These are phyloP conservation scores for Dinocampus coccinellae DNA, from an alignment of 2,888 invertebrate species.

Conservation along the genomic window DNA sequence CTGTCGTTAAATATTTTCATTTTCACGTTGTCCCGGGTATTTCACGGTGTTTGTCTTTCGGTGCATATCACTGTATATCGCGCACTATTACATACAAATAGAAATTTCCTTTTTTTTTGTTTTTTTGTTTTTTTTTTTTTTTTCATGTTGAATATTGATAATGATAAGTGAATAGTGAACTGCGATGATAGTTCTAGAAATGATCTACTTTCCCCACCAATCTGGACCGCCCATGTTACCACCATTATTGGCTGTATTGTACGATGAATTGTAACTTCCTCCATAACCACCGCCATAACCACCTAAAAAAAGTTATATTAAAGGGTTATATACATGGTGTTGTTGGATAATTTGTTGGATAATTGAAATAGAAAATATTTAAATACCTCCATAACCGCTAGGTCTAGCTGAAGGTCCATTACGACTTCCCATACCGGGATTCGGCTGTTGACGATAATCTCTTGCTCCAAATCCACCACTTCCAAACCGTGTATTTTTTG, in stretches of 20 bases:
- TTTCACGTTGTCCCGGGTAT: conserved; percentile 16
- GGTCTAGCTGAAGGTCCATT: conserved; percentile 62
- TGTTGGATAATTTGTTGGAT: background rate
- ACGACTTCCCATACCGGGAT: conserved; percentile 62
- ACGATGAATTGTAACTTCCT: conserved; percentile 61
- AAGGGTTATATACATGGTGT: background rate
- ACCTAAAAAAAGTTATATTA: background rate
- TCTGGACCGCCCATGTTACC: conserved; percentile 61
- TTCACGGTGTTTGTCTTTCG: conserved; percentile 32
- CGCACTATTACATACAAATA: conserved; percentile 64
- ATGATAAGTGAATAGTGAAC: conserved; percentile 57
- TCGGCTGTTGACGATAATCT: conserved; percentile 77
- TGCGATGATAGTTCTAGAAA: conserved; percentile 52
- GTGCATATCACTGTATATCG: conserved; percentile 47
- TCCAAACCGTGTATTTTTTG: conserved; percentile 72
- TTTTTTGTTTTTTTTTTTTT: too few relatives aligned
- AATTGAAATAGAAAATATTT: background rate
- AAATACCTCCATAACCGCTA: conserved; percentile 66
- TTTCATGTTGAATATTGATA: conserved; percentile 63
- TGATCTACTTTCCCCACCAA: conserved; percentile 66
- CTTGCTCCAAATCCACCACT: conserved; percentile 76
- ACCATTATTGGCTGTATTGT: conserved; percentile 62
- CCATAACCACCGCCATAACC: conserved; percentile 61
- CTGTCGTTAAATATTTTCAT: conserved; percentile 13
- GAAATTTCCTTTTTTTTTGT: conserved; percentile 45